Base-by-base conservation (phyloP, 2,113 vertebrate species). In the Pogona vitticeps region DNA sequence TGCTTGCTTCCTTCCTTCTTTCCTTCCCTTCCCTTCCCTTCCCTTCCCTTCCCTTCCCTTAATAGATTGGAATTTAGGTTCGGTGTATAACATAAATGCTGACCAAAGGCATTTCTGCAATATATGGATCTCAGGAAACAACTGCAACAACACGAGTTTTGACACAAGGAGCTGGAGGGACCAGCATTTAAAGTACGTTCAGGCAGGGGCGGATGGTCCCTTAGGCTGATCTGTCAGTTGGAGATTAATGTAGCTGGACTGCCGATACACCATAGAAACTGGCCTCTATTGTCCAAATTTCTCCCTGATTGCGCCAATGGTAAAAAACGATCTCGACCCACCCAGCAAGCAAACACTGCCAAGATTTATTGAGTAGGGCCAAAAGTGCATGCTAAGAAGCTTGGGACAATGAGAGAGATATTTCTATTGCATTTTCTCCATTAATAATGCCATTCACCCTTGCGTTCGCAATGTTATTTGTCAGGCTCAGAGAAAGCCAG, bases 401-500 rank as follows among this genome's bases (percentile, higher is more conserved):
- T 71, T 76, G n/a, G 65, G 67, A 82, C 10, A 42, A 65, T 10
- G 58, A 81, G 86, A 0, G 0, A 15, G 0, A 65, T 36, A 63
- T 46, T 28, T 76, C 63, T 67, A 82, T 88, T 86, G 36, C 1
- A 1, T 88, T 88, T 67, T n/a, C 85, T 1, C 0, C 76, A 82
- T 89, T 92, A 87, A 90, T 88, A 89, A 90, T 86, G 89, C 0
- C 0, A 86, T 73, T 86, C 84, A 85, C 76, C 80, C 7, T 80
- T 70, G 58, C 89, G 90, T 84, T 88, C 89, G 88, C 79, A 88
- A 91, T 90, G 87, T 93, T 91, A 94, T 94, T 93, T 89, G 93
- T 94, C 91, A 90, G 85, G 89, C 89, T 89, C 86, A 18, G 38
- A 70, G 58, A 59, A 90, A 92, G 93, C 89, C 91, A 93, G 90